A percentile compares a stretch with the other conserved stretches of the same genome.
These are phyloP conservation scores for Diceros bicornis DNA, from an alignment of 2,797 vertebrate genomes.

Conservation along the genomic window DNA sequence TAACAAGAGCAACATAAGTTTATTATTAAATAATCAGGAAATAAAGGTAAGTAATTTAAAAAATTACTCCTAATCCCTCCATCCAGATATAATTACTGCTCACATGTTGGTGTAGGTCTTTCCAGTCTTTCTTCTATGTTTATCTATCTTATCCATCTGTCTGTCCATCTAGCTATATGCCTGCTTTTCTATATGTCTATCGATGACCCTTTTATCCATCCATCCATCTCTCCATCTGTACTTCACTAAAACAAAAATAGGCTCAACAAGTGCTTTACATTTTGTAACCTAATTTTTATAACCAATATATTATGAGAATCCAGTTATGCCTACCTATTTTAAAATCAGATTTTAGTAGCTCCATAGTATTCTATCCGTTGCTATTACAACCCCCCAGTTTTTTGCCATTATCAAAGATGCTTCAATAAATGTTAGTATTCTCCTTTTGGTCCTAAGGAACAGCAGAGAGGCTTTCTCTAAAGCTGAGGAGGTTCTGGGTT, in stretches of 20 bases:
- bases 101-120: background rate
- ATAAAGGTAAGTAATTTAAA: background rate
- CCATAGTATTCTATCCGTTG: background rate
- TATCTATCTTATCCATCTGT: background rate
- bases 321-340: background rate
- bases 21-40: slow-evolving; percentile 48
- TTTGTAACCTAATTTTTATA: slow-evolving; percentile 43
- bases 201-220: background rate
- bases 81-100: background rate
- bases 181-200: background rate
- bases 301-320: background rate
- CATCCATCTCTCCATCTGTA: background rate
- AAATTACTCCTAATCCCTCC: background rate
- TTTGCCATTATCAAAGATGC: background rate
- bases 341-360: background rate
- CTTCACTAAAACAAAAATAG: slow-evolving; percentile 30
- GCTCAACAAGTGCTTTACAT: background rate
- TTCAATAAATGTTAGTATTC: background rate
- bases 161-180: background rate
- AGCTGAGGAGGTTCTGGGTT: slow-evolving; percentile 71
- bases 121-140: background rate
- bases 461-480: slow-evolving; percentile 33
- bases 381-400: background rate
- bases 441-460: background rate
- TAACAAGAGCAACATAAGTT: background rate